A percentile compares a stretch with the other conserved stretches of the same genome.
Evolutionary conservation across 2,888 invertebrate species (phyloP).

Genomic region (Volucella inflata): DNA sequence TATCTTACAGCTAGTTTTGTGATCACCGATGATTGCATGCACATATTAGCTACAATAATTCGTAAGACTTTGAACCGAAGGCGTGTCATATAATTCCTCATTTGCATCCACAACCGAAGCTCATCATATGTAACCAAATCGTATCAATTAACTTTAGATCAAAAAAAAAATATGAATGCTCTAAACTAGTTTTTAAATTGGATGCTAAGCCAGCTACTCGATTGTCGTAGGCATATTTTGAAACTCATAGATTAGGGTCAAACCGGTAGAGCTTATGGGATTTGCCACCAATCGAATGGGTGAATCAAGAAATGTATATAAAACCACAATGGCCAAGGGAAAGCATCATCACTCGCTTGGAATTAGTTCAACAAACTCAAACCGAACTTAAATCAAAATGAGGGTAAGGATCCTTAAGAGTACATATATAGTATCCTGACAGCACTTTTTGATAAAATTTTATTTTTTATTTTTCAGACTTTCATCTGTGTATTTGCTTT

Average conservation of each 20-base stretch:
- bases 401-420: conserved; percentile 39
- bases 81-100: background rate
- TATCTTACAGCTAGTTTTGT: too few species aligned
- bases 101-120: conserved; percentile 10
- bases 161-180: background rate
- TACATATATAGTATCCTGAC: background rate
- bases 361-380: conserved; percentile 47
- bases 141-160: conserved; percentile 7
- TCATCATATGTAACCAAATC: conserved; percentile 8
- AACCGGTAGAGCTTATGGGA: background rate
- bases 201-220: background rate
- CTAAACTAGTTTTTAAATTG: conserved; percentile 10
- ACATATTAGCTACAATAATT: background rate
- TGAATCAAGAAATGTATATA: conserved; percentile 28
- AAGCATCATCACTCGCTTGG: conserved; percentile 53
- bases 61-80: background rate
- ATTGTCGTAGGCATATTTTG: conserved; percentile 21
- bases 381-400: conserved; percentile 43
- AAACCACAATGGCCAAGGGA: conserved; percentile 15
- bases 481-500: conserved; percentile 51
- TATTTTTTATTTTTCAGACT: conserved; percentile 16
- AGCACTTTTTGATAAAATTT: background rate
- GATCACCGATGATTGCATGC: background rate
- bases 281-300: conserved; percentile 1
- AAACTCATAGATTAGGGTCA: background rate